phyloP scores from a whole-genome alignment of 2,888 invertebrate species.

The Baccha elongata region DNA sequence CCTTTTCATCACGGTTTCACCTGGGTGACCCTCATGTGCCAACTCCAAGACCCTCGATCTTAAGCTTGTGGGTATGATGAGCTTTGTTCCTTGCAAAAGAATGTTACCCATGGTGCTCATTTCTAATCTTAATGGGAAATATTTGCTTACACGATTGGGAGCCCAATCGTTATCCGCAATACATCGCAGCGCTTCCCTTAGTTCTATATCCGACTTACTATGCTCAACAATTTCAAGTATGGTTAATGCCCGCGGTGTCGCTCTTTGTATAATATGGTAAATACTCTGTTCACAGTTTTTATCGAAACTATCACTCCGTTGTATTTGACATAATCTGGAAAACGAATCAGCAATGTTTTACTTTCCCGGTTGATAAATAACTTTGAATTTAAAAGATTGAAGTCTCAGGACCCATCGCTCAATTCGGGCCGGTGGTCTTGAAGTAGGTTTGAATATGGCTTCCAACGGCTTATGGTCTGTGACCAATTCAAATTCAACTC shows the following conservation, averaged over 20 bases:
- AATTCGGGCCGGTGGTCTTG: too few relatives aligned
- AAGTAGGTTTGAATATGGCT: too few relatives aligned
- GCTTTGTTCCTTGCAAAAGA: conserved; percentile 55
- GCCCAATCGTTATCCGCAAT: conserved; percentile 10
- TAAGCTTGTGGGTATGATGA: conserved; percentile 57
- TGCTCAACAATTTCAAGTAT: conserved; percentile 23
- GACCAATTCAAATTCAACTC: conserved; percentile 56
- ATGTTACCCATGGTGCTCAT: conserved; percentile 63
- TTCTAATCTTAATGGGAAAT: conserved; percentile 40
- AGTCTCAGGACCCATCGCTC: too few relatives aligned
- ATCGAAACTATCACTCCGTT: conserved; percentile 1
- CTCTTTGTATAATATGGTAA: conserved; percentile 20
- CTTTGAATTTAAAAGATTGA: too few relatives aligned
- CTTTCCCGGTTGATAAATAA: conserved; percentile 6
- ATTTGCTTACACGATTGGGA: neutral
- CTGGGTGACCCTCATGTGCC: neutral
- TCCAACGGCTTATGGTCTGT: conserved; percentile 13
- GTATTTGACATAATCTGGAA: conserved; percentile 19
- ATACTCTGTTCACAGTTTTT: conserved; percentile 24
- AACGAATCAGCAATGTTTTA: conserved; percentile 20
- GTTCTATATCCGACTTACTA: neutral
- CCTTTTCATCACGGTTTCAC: neutral
- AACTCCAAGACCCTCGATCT: conserved; percentile 48
- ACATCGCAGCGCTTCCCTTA: conserved; percentile 24
- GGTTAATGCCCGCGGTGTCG: conserved; percentile 18